Evolutionary conservation across 2,797 vertebrate genomes (phyloP), one percentile per base, ranked within the genome.

Genomic region (Phoeniculus purpureus): DNA sequence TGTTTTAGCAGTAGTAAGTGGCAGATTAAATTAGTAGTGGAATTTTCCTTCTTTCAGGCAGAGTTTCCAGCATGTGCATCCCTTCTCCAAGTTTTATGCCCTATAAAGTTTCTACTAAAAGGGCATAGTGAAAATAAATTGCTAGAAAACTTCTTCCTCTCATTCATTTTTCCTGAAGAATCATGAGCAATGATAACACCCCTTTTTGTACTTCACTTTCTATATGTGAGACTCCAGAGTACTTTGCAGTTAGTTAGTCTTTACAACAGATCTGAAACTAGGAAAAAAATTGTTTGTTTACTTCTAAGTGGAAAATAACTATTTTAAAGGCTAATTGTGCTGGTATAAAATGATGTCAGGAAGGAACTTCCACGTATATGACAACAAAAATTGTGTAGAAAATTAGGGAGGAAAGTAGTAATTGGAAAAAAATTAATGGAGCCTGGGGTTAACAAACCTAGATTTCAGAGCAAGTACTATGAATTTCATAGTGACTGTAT

Each of bases 21-120:
- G 81, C 89, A 92, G 92, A 92, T 95, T 94, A 92, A 96, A 92
- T 94, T 95, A 73, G 87, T 50, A 66, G 82, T 73, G 66, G 74
- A 95, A 94, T 96, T 96, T 96, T 96, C 89, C 87, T 85, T 90
- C 84, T 90, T 91, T 61, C 75, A 93, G 91, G 83, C 86, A 89
- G 56, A 0, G 2, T 62, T 83, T 86, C 68, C 70, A 94, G 80
- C n/a, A 9, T 40, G 47, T 22, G 5, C 4, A 8, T 66, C 56
- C 65, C 31, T 21, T 72, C 72, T 87, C 66, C 80, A 93, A 70
- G 61, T 88, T 70, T 89, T 95, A 54, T 90, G 84, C 67, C 40
- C 4, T 81, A 40, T 87, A 73, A 48, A 81, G 20, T 85, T 95
- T 81, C 19, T 92, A n/a, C 86, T 84, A 73, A 90, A 94, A 91